Evolutionary conservation across 2,797 vertebrate species (phyloP), one percentile per base, ranked within the genome.

Genomic region (Phrynocephalus guinanensis): DNA sequence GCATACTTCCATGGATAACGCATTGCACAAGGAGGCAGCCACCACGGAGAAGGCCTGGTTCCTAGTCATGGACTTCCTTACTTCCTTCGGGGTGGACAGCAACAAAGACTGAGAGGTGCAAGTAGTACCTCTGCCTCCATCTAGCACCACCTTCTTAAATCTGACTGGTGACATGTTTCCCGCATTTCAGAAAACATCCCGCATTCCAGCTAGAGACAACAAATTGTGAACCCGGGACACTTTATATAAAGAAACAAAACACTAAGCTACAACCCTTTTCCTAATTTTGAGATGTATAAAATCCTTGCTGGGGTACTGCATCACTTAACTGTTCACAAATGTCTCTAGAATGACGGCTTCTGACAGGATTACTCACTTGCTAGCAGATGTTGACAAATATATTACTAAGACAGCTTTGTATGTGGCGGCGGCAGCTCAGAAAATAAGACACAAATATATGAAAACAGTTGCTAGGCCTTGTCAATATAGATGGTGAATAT

Each of bases 401-500:
- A 77, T 79, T 84, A 60, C 82, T 79, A 72, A 80, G 56, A 66
- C 77, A 84, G 82, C 7, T 60, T 84, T 78, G 10, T 67, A 66
- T 84, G 77, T 73, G 26, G 83, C 79, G 56, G 77, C 70, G 56
- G 77, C 70, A 84, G 33, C 82, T 73, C 44, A 84, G 70, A 72
- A 88, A 88, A 79, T 50, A 63, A 84, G 77, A 50, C 22, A 72
- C 68, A 88, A 88, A 79, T 72, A 24, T 88, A 76, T 66, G 66
- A 84, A 88, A 84, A 79, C 33, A 80, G 79, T 79, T 84, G 87
- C 82, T 52, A 48, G 33, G n/a, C 24, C 60, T 84, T 88, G 82
- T 73, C 87, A 88, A 84, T 76, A 68, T 88, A 82, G 75, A 75
- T 78, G 24, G 28, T 66, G 73, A 28, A n/a, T 50, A 52, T 38